Conservation (phyloP, 2,797 vertebrate genomes). For the Premnoplex brunnescens region DNA sequence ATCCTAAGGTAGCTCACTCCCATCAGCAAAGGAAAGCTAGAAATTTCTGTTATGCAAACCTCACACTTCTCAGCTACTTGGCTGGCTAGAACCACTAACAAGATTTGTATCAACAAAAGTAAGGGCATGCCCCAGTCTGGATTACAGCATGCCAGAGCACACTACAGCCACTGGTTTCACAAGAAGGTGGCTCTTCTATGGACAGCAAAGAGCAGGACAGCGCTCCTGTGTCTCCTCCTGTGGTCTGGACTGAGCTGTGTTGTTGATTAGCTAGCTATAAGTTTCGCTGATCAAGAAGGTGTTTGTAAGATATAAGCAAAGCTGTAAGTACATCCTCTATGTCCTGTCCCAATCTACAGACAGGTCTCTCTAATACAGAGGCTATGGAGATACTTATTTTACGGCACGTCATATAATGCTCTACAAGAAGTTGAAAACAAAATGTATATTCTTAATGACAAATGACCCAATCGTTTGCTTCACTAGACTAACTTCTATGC, state of each 20-base stretch:
- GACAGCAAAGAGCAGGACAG: not conserved
- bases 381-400: not conserved
- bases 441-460: not conserved
- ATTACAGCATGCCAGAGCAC: not conserved
- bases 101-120: not conserved
- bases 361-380: not conserved
- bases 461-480: not conserved
- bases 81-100: not conserved
- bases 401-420: not conserved
- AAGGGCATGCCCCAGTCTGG: not conserved
- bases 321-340: not conserved
- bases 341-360: not conserved
- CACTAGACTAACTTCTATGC: not conserved
- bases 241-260: not conserved
- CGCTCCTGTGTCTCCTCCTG: not conserved
- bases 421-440: not conserved
- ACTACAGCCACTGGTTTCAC: fast-evolving
- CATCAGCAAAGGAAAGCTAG: not conserved
- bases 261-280: not conserved
- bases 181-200: not conserved
- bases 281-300: not conserved
- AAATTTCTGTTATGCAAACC: not conserved
- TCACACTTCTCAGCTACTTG: not conserved
- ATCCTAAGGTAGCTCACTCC: not conserved
- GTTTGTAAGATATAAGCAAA: not conserved